Evolutionary conservation across 2,113 vertebrate genomes (phyloP).

Genomic region (Baryphthengus martii): DNA sequence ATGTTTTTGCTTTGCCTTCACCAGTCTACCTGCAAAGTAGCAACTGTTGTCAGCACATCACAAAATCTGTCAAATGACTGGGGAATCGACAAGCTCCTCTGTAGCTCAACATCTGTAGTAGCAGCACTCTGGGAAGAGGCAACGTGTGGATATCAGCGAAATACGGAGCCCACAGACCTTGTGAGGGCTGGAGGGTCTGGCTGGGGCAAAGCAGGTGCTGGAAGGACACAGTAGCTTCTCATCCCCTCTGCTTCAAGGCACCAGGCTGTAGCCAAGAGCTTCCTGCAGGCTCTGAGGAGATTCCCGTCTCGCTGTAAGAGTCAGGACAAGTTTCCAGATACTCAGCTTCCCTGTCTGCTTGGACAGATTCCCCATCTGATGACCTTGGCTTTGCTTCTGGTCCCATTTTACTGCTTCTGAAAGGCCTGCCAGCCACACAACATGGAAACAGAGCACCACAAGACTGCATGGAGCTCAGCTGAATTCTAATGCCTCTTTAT

Average conservation of each 20-base stretch:
- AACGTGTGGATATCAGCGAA: not conserved
- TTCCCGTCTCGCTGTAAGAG: not conserved
- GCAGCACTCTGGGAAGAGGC: not conserved
- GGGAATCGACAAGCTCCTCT: not conserved
- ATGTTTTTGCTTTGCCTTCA: not conserved
- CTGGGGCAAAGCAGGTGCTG: not conserved
- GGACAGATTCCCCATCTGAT: not conserved
- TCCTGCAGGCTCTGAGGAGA: not conserved
- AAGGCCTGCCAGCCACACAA: not conserved
- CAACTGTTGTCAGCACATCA: not conserved
- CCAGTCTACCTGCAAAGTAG: not conserved
- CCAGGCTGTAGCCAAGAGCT: not conserved
- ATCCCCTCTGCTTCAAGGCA: not conserved
- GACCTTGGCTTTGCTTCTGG: not conserved
- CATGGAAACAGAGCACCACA: not conserved
- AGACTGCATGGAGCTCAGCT: not conserved
- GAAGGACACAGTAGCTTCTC: not conserved
- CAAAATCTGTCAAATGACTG: not conserved
- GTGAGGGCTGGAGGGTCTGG: not conserved
- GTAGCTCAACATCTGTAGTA: not conserved
- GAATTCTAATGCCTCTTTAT: constrained; percentile 26
- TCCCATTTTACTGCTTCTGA: not conserved
- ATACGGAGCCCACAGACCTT: not conserved
- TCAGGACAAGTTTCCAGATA: not conserved
- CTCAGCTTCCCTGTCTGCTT: not conserved